Evolutionary conservation across 2,113 vertebrate genomes (phyloP), one percentile per base, ranked within the genome.

Genomic region (Aegotheles bennettii): DNA sequence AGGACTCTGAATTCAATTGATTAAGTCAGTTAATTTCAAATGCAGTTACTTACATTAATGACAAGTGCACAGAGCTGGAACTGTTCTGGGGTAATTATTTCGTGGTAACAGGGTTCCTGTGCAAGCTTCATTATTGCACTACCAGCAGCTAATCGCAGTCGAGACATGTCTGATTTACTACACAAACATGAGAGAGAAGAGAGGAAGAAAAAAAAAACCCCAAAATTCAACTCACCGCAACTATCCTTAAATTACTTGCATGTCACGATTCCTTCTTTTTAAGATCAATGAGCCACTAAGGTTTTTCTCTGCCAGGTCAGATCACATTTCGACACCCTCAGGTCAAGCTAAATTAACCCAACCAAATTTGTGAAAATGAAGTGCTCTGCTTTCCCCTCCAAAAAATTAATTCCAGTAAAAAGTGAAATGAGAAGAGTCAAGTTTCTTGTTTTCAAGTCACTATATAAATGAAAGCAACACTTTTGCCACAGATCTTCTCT

Each of bases 111-210:
- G 65, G 99, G 99, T 94, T 99, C 99, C 97, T 99, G 99, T 88
- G 99, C 99, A 98, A 99, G 98, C 98, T 99, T 99, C 99, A 99
- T 99, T 95, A 99, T 99, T 97, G 99, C 99, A 96, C 99, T 98
- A 84, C 99, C 99, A 94, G 99, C 99, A 87, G 99, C 98, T 97
- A 99, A 98, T 97, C 99, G 98, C 97, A 99, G 98, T 80, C 99
- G 99, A 95, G 99, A 99, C 99, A 99, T 99, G 98, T 99, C 99
- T 20, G 99, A 99, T 97, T 99, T 99, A 97, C 99, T 99, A 78
- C 18, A 97, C 81, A 97, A 97, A 96, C 24, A 95, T 31, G 70
- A 56, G 54, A 93, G 95, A 91, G 48, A 12, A 91, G 82, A 91
- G 95, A 89, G 93, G 97, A 79, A 93, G 20, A 48, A 48, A 18